These are phyloP conservation scores for Lepidonotus clava DNA, from an alignment of 2,888 invertebrate species.

Conservation along the genomic window DNA sequence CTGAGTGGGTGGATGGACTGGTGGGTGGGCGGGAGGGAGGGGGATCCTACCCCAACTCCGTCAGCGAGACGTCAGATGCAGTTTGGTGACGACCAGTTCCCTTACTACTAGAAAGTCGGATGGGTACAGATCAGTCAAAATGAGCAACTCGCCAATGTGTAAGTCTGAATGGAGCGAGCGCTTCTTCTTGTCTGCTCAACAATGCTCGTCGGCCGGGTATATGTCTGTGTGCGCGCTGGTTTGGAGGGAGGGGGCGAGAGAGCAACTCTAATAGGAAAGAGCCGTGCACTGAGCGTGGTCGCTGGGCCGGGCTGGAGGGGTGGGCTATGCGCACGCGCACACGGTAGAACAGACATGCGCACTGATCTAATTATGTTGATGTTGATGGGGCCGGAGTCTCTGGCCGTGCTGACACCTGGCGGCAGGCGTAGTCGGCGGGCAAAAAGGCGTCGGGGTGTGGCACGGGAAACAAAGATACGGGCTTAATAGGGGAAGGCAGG, in stretches of 20 bases:
- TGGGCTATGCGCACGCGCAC: neutral
- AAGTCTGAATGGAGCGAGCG: too few species aligned
- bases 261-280: neutral
- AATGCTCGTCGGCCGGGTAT: neutral
- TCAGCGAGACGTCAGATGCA: neutral
- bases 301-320: neutral
- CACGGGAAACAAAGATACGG: too few species aligned
- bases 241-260: neutral
- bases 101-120: too few species aligned
- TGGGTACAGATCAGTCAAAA: too few species aligned
- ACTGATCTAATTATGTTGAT: slow-evolving; percentile 10
- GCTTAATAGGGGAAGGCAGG: too few species aligned
- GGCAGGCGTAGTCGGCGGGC: neutral
- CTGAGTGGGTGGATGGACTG: neutral
- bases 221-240: neutral
- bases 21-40: neutral
- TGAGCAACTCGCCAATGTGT: too few species aligned
- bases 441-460: too few species aligned
- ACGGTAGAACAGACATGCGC: neutral
- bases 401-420: neutral
- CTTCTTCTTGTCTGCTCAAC: too few species aligned
- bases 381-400: neutral
- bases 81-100: neutral
- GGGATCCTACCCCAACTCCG: neutral
- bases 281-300: too few species aligned